phyloP scores from a whole-genome alignment of 2,113 vertebrate genomes.

The Hypanus sabinus region DNA sequence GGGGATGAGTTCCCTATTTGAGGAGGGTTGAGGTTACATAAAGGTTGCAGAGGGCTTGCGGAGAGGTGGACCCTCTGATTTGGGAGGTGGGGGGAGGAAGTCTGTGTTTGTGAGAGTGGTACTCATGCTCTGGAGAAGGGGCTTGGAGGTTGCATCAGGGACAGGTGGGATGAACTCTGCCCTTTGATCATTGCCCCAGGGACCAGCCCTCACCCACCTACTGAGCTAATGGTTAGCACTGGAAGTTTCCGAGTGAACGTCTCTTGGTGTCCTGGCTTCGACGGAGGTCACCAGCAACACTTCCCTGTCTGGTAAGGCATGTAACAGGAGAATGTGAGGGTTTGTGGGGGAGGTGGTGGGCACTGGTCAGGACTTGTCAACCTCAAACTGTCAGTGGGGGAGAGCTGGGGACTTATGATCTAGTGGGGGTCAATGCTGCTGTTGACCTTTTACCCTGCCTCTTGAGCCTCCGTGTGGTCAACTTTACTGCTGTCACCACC shows the following conservation, averaged over 20 bases:
- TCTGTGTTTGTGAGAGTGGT: background rate
- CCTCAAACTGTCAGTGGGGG: no score
- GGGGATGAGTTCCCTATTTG: no score
- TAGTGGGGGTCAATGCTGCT: background rate
- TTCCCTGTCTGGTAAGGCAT: slow-evolving; percentile 83
- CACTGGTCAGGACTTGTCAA: no score
- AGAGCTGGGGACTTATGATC: slow-evolving; percentile 40
- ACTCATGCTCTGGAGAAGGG: fast-evolving
- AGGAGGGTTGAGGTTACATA: no score
- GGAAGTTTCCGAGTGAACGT: slow-evolving; percentile 73
- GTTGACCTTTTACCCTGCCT: background rate
- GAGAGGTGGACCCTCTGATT: background rate
- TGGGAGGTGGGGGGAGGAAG: background rate
- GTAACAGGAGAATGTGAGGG: no score
- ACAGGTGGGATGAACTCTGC: no score
- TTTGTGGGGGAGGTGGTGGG: no score
- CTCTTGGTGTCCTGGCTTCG: slow-evolving; percentile 86
- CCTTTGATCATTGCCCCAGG: slow-evolving; percentile 52
- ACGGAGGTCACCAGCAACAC: slow-evolving; percentile 86
- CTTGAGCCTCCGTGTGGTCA: background rate
- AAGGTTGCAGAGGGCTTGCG: no score
- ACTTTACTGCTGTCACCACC: background rate
- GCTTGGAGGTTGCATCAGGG: no score
- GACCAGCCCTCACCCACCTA: slow-evolving; percentile 80
- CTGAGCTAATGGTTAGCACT: slow-evolving; percentile 62